Evolutionary conservation across 2,113 vertebrate species (phyloP).

Genomic region (Melanerpes formicivorus): DNA sequence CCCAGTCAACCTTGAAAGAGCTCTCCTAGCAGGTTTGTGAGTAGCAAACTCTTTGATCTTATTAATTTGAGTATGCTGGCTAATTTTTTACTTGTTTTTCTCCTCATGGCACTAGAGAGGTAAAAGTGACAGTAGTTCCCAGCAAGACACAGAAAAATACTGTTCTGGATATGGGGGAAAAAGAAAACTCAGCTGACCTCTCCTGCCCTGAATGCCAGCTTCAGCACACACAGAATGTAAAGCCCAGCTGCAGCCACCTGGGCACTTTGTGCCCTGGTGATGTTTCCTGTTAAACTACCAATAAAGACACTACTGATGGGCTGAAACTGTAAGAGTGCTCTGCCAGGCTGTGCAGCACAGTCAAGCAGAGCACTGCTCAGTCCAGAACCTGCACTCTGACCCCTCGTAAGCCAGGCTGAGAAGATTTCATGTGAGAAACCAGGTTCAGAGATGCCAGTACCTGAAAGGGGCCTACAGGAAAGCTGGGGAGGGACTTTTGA

Average conservation of each 20-base stretch:
- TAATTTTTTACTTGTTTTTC: not conserved
- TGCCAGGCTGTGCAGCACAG: not conserved
- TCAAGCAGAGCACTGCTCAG: not conserved
- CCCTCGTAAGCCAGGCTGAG: not conserved
- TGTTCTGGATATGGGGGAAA: not conserved
- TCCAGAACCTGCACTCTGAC: not conserved
- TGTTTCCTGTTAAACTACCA: not conserved
- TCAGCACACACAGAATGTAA: not conserved
- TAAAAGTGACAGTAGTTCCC: not conserved
- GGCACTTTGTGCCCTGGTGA: not conserved
- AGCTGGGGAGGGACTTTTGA: too few relatives aligned
- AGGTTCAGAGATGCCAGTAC: not conserved
- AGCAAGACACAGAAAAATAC: not conserved
- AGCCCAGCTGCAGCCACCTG: not conserved
- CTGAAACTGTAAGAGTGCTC: not conserved
- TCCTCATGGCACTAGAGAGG: not conserved
- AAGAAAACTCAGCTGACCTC: not conserved
- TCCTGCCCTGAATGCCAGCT: not conserved
- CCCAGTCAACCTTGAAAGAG: constrained; percentile 40
- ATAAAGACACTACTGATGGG: not conserved
- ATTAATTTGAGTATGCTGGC: constrained; percentile 2
- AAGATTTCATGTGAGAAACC: not conserved
- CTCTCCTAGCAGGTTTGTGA: constrained; percentile 29
- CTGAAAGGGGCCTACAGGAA: too few relatives aligned
- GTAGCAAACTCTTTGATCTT: constrained; percentile 8